A percentile compares a stretch with the other conserved stretches of the same genome.
Evolutionary conservation across 2,113 vertebrate genomes (phyloP).

Genomic region (Piprites chloris): DNA sequence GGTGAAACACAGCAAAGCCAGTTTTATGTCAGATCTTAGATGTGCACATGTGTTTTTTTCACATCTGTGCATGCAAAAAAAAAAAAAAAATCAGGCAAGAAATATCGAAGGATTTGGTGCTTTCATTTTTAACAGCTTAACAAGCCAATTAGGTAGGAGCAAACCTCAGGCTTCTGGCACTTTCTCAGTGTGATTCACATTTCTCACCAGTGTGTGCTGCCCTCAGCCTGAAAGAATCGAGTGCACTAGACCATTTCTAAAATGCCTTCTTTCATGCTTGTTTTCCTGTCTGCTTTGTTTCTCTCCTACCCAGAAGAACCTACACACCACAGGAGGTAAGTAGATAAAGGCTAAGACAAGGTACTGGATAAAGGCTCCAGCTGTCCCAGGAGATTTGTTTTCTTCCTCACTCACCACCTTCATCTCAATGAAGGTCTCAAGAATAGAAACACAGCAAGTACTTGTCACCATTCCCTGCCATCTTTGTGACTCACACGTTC

Average conservation of each 20-base stretch:
- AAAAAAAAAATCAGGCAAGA: background rate
- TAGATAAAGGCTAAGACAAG: conserved; percentile 25
- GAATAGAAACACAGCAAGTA: background rate
- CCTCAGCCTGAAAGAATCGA: background rate
- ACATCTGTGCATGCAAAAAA: background rate
- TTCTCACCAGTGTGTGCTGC: background rate
- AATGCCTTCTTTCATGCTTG: background rate
- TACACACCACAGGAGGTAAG: conserved; percentile 8
- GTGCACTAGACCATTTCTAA: background rate
- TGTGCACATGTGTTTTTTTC: accelerated
- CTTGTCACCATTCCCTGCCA: background rate
- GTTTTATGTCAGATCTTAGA: background rate
- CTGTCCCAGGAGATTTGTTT: conserved; percentile 45
- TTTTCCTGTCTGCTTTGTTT: background rate
- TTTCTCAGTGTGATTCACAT: background rate
- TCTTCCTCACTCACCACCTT: background rate
- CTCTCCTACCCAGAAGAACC: background rate
- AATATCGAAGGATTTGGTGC: background rate
- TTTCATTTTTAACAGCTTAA: conserved; percentile 6
- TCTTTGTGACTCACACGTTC: background rate
- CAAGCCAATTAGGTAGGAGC: background rate
- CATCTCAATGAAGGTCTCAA: background rate
- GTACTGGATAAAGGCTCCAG: conserved; percentile 32
- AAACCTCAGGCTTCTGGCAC: background rate
- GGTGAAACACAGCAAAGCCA: background rate